Percentiles rank a stretch among this genome's conserved stretches.
Conservation (phyloP, 64 coral and sea anemone species). For the Montipora capricornis region DNA sequence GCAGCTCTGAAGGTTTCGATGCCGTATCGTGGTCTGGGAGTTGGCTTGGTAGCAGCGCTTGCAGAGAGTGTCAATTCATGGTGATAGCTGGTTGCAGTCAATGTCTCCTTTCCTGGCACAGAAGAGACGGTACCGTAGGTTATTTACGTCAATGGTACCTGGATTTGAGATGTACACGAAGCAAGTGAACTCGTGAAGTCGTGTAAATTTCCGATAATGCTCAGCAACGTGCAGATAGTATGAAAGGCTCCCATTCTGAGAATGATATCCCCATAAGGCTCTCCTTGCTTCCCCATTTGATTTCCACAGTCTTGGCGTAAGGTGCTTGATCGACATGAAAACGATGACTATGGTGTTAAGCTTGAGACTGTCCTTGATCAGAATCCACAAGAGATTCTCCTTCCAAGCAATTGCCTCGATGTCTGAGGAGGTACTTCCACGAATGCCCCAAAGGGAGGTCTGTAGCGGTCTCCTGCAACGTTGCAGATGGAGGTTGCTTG, state of each 20-base stretch:
- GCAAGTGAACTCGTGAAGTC: neutral
- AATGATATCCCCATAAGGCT: too few species aligned
- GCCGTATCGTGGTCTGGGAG: constrained; percentile 40
- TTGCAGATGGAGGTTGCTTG: constrained; percentile 7
- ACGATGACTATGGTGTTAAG: too few species aligned
- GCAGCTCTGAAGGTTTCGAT: constrained; percentile 3
- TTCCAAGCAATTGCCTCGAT: constrained; percentile 54
- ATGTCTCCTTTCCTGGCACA: constrained; percentile 49
- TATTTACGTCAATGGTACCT: constrained; percentile 50
- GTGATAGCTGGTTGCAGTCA: constrained; percentile 54
- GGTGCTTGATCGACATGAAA: too few species aligned
- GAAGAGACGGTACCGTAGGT: constrained; percentile 46
- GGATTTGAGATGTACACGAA: constrained; percentile 11
- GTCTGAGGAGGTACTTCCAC: constrained; percentile 62
- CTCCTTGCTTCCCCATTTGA: too few species aligned
- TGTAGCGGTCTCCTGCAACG: constrained; percentile 42
- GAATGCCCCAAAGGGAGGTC: constrained; percentile 37
- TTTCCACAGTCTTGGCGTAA: too few species aligned
- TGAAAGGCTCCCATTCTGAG: too few species aligned
- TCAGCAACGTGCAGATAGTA: too few species aligned
- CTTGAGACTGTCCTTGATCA: neutral
- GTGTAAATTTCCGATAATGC: too few species aligned
- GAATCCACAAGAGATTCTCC: constrained; percentile 66
- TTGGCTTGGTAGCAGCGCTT: constrained; percentile 57
- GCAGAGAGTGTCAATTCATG: constrained; percentile 41